phyloP scores from a whole-genome alignment of 2,888 invertebrate species.

The Pollenia amentaria region DNA sequence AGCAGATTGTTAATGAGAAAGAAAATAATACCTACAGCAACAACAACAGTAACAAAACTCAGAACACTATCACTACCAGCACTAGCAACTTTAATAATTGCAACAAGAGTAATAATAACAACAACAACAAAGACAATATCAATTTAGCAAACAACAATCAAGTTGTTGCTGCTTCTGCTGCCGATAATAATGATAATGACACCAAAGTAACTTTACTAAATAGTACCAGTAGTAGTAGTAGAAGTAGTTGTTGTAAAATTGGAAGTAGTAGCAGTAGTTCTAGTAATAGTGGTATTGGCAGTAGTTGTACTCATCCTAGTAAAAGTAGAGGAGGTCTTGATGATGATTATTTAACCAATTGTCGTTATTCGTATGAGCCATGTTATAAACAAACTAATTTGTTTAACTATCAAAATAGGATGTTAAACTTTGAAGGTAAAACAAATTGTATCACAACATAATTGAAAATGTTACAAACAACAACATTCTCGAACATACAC shows the following conservation, averaged over 20 bases:
- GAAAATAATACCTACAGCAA: conserved; percentile 18
- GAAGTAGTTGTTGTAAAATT: conserved; percentile 61
- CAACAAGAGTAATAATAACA: conserved; percentile 16
- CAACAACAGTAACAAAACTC: conserved; percentile 40
- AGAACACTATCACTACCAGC: conserved; percentile 23
- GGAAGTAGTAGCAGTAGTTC: conserved; percentile 38
- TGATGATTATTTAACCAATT: conserved; percentile 63
- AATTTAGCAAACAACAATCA: conserved; percentile 59
- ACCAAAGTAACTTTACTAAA: conserved; percentile 53
- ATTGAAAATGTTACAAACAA: conserved; percentile 38
- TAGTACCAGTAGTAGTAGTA: conserved; percentile 29
- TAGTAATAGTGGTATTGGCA: conserved; percentile 57
- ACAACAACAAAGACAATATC: conserved; percentile 54
- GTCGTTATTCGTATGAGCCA: conserved; percentile 79
- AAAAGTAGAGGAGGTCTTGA: conserved; percentile 56
- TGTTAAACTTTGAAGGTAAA: conserved; percentile 82
- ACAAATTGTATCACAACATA: conserved; percentile 62
- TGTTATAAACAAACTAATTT: conserved; percentile 82
- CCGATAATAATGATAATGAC: conserved; percentile 52
- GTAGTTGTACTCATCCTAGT: conserved; percentile 56
- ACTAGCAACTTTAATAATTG: conserved; percentile 30
- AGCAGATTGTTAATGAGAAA: conserved; percentile 36
- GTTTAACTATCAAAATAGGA: conserved; percentile 82
- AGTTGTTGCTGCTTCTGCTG: conserved; percentile 34
- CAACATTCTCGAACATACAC: conserved; percentile 20